A percentile compares a stretch with the other conserved stretches of the same genome.
These are phyloP conservation scores for Agonopterix subpropinquella DNA, from an alignment of 2,888 invertebrate species.

Conservation along the genomic window DNA sequence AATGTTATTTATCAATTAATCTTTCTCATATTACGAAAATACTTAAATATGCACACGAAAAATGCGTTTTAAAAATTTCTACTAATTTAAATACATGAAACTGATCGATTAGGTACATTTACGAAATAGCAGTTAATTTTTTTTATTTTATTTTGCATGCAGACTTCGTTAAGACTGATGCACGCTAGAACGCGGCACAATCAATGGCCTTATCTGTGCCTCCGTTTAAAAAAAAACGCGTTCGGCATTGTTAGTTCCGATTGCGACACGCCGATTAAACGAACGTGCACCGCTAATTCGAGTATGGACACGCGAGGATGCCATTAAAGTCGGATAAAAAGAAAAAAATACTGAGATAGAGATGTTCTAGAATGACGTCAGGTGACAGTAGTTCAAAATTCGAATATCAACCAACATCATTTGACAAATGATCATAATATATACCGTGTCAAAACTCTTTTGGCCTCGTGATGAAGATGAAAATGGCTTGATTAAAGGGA, in stretches of 20 bases:
- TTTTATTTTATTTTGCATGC: slow-evolving; percentile 6
- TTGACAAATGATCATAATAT: slow-evolving; percentile 53
- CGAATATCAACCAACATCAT: slow-evolving; percentile 56
- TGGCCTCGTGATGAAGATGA: no score
- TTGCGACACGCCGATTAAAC: slow-evolving; percentile 50
- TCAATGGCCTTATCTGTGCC: slow-evolving; percentile 43
- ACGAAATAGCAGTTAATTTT: no score
- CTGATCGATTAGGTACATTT: no score
- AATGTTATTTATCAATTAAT: no score
- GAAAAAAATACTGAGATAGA: slow-evolving; percentile 36
- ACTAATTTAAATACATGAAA: no score
- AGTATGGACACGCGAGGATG: slow-evolving; percentile 48
- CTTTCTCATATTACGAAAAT: no score
- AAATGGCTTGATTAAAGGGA: no score
- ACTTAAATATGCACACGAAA: no score
- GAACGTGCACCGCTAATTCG: slow-evolving; percentile 49
- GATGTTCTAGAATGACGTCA: slow-evolving; percentile 25
- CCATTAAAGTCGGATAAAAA: slow-evolving; percentile 39
- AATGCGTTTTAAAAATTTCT: no score
- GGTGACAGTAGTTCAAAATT: slow-evolving; percentile 49
- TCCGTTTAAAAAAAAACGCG: slow-evolving; percentile 33
- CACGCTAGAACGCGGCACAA: slow-evolving; percentile 42
- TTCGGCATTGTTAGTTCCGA: slow-evolving; percentile 50
- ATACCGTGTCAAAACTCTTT: no score
- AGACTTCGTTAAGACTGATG: slow-evolving; percentile 29